Evolutionary conservation across 2,797 vertebrate species (phyloP), one percentile per base, ranked within the genome.

Genomic region (Sebastolobus alascanus): DNA sequence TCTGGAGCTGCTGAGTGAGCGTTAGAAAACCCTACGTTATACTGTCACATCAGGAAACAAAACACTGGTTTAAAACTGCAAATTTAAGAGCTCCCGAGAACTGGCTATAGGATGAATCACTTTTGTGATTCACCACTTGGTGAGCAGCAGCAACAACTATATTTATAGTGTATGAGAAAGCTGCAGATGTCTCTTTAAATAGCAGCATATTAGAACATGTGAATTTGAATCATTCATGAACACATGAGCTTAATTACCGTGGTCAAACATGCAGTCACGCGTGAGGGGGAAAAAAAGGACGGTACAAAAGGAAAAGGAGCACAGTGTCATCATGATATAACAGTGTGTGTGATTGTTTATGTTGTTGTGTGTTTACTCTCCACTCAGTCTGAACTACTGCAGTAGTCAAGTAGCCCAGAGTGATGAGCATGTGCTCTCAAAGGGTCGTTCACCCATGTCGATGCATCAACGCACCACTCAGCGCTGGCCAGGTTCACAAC

Each of bases 121-220:
- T 61, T 40, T 67, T 55, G 72, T 90, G 87, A 93, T 84, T 91
- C 85, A 90, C 58, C 60, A 68, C 68, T 70, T 75, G 33, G 27
- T 22, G 56, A 74, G 76, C 64, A 74, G 76, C 64, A 74, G 82
- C 38, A 61, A 61, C 29, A 67, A 6, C 64, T 77, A 29, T 86
- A 86, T 91, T 86, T 84, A 87, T 83, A 86, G 86, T 29, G 43
- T 55, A 43, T 22, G 80, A 68, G 52, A 55, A 80, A 27, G 79
- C 82, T 37, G 74, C 13, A 1, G 77, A 68, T 64, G 55, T 37
- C 11, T 76, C 73, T 79, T 79, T 79, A 86, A 87, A 89, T 79
- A 86, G 81, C 79, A 70, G 38, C 73, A 55, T 55, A 77, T 82
- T 31, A 64, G 77, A 73, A 77, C 75, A 82, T 65, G 67, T 22